Evolutionary conservation across 2,888 invertebrate genomes (phyloP).

Genomic region (Noctua janthina): DNA sequence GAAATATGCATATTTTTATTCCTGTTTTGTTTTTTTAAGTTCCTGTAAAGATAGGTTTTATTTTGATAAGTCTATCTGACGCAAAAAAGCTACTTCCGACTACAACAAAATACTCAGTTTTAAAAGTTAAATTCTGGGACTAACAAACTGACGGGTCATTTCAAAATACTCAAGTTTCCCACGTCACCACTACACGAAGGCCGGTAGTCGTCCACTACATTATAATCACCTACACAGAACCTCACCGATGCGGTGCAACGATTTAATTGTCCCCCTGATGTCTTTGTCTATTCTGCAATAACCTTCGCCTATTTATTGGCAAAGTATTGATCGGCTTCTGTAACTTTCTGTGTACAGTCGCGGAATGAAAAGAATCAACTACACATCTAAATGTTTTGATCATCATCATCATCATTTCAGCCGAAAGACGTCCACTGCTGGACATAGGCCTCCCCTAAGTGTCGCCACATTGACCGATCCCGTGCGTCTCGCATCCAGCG

Average conservation of each 20-base stretch:
- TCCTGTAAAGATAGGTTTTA: no score
- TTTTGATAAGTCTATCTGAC: no score
- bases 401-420: no score
- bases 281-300: slow-evolving; percentile 52
- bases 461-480: no score
- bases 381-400: background rate
- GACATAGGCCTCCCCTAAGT: no score
- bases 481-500: no score
- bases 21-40: no score
- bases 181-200: background rate
- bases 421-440: no score
- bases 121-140: background rate
- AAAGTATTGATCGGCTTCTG: slow-evolving; percentile 55
- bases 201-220: background rate
- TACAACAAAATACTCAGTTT: background rate
- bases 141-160: background rate
- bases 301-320: slow-evolving; percentile 58
- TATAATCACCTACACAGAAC: background rate
- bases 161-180: background rate
- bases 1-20: no score
- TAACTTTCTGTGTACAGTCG: slow-evolving; percentile 42
- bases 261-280: slow-evolving; percentile 35
- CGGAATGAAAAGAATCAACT: background rate
- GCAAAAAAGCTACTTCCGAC: no score
- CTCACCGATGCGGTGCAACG: slow-evolving; percentile 14